Base-by-base conservation (phyloP, 2,113 vertebrate species). In the Chinchilla lanigera region DNA sequence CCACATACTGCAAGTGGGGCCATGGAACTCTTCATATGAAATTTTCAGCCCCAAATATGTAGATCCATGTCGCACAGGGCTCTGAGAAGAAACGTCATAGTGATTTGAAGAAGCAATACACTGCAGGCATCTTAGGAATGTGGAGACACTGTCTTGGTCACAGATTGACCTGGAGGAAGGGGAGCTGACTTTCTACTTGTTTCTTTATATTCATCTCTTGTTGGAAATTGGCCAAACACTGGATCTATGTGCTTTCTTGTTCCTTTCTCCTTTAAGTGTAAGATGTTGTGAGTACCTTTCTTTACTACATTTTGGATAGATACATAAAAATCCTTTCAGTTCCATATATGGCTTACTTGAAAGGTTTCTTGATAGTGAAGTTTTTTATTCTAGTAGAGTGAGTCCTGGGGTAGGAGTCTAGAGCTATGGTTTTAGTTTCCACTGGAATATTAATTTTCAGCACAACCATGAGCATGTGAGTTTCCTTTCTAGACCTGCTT, bases 1-100 rank as follows among this genome's bases (percentile, higher is more conserved):
- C 73, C 13, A 54, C 5, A 58, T 60, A 82, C 26, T 65, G 58
- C 33, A 61, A 85, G 58, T 67, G 67, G 73, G 54, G 41, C 80
- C 24, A 67, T 95, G 86, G 56, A 75, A 56, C 90, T 95, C 61
- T 95, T 95, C 80, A 93, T 17, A 92, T 80, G 58, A 95, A 83
- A 81, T n/a, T 38, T 50, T 85, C 47, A 82, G 33, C 44, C 86
- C 33, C 86, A 60, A 41, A 24, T 77, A 35, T n/a, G 3, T 44
- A 54, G 33, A 44, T 81, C 16, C 24, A 11, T 80, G 35, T 60
- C 35, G 19, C 26, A 54, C 7, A 60, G 73, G 1, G 4, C 80
- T 86, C 78, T 56, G 61, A 85, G 52, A 58, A 92, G n/a, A 14
- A 89, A 6, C 90, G n/a, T 38, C 30, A 3, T 10, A 5, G 47